phyloP scores from a whole-genome alignment of 2,113 vertebrate species.

The Lichenostomus cassidix region DNA sequence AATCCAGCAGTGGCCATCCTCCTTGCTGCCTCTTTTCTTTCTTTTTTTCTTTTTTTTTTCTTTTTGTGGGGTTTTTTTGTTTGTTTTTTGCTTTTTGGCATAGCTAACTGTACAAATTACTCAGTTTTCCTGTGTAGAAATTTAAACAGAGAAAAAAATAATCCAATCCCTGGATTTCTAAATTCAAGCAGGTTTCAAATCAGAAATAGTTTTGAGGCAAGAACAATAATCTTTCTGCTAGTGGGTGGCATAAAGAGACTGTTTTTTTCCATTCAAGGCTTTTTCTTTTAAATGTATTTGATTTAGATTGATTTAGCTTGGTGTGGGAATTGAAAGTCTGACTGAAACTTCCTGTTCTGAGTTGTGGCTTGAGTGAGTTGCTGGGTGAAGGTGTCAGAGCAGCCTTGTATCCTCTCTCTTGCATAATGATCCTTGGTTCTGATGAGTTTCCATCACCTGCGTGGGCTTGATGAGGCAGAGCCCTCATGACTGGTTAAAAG shows the following conservation, averaged over 20 bases:
- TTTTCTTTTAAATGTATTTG: constrained; percentile 27
- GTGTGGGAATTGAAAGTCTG: constrained; percentile 65
- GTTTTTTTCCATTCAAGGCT: constrained; percentile 41
- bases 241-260: constrained; percentile 46
- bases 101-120: background rate
- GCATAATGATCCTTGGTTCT: constrained; percentile 18
- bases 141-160: constrained; percentile 4
- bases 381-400: constrained; percentile 2
- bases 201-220: constrained; percentile 25
- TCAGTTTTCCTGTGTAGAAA: constrained; percentile 16
- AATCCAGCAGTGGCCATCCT: background rate
- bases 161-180: constrained; percentile 4
- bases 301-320: constrained; percentile 45
- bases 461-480: constrained; percentile 26
- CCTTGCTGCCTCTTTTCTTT: accelerated
- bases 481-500: background rate
- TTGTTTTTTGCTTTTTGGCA: background rate
- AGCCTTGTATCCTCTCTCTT: constrained; percentile 26
- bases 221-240: constrained; percentile 40
- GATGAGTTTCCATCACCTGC: constrained; percentile 24
- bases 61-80: no score
- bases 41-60: no score
- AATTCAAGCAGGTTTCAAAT: constrained; percentile 36
- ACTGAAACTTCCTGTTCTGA: constrained; percentile 62
- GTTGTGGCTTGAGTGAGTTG: constrained; percentile 33